Base-by-base conservation (phyloP, 1,140 invertebrate species). In the Drosophila gunungcola region DNA sequence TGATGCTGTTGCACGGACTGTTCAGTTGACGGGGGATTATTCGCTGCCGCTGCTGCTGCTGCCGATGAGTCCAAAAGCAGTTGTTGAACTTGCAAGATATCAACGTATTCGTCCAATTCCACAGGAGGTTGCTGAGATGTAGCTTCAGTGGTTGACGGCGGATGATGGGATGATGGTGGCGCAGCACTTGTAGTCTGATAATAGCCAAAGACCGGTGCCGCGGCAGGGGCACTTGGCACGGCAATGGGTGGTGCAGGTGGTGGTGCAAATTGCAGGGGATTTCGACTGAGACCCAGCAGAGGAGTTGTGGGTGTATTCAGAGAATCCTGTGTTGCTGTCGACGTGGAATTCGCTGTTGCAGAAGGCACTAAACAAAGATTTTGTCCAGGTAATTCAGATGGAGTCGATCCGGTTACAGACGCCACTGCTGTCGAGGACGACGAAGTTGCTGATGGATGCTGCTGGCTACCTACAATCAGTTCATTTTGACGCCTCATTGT, bases 11-110 rank as follows among this genome's bases (percentile, higher is more conserved):
- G 48, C 16, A 16, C 9, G 48, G 48, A 34, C 34, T 16, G 57
- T 6, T 86, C 55, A 2, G 57, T 12, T 57, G 51, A 21, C 2
- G 41, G 1, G 1, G 73, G 61, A 57, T 46, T 56, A 45, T 46
- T 48, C 4, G 68, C 72, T 25, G 78, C 69, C 42, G 78, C 77
- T 36, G 77, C 78, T 2, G 82, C 78, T 4, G 83, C 79, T 1
- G 80, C 73, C 10, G 93, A 92, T 11, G 92, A 91, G 76, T 93
- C 93, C 53, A 94, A 69, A 4, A 94, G 76, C 38, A 94, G 61
- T 70, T 94, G 93, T 72, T 94, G 93, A 61, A 94, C 93, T 81
- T 94, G 93, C 49, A 94, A 75, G 36, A 94, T 94, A 73, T 94
- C 93, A 57, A 94, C 93, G 81, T 93, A 94, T 73, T 94, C 93